These are phyloP conservation scores for Nasonia giraulti DNA, from an alignment of 1,140 invertebrate species.

Conservation along the genomic window DNA sequence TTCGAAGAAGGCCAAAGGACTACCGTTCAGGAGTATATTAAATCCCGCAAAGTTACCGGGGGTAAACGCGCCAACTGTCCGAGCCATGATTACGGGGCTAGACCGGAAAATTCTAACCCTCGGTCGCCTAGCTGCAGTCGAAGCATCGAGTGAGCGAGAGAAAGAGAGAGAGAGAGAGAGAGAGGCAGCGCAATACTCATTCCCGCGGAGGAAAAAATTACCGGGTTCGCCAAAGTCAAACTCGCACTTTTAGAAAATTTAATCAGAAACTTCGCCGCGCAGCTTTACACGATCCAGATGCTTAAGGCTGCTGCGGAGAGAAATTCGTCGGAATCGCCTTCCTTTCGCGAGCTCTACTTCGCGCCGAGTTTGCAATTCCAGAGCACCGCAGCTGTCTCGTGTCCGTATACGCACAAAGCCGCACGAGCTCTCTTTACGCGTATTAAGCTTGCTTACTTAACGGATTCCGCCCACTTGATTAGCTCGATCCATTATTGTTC, in stretches of 20 bases:
- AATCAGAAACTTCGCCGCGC: neutral
- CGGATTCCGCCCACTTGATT: conserved; percentile 20
- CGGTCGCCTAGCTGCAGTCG: too few species aligned
- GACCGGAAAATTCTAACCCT: neutral
- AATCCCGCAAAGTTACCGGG: neutral
- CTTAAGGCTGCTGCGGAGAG: neutral
- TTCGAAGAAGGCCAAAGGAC: neutral
- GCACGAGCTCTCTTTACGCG: neutral
- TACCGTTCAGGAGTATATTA: neutral
- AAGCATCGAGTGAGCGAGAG: too few species aligned
- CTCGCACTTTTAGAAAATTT: neutral
- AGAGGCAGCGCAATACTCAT: too few species aligned
- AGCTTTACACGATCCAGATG: neutral
- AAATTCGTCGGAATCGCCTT: neutral
- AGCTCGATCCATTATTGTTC: conserved; percentile 12
- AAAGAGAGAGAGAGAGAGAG: too few species aligned
- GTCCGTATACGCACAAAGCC: neutral
- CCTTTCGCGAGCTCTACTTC: neutral
- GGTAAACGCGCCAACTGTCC: neutral
- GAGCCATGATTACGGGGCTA: neutral
- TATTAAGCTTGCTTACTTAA: neutral
- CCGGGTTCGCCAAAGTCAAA: neutral
- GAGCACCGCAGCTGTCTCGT: neutral
- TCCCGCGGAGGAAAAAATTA: neutral
- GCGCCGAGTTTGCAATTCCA: neutral